Conservation (phyloP, 2,113 vertebrate genomes). For the Elachura formosa region DNA sequence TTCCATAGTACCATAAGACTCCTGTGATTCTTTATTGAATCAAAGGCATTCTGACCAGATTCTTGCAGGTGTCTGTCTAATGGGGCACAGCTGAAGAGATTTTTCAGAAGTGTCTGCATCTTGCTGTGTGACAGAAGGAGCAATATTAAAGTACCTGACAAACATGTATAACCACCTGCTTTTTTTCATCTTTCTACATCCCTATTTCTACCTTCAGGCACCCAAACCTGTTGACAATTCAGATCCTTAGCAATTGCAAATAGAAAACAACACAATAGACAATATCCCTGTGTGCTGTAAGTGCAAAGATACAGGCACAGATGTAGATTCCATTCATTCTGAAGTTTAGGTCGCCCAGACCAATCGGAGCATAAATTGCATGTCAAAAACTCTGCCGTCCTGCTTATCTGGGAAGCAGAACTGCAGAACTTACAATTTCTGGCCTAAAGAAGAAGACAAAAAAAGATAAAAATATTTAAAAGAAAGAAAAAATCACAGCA, state of each 20-base stretch:
- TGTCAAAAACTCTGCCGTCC: background rate
- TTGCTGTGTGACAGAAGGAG: background rate
- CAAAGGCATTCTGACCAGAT: background rate
- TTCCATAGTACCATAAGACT: background rate
- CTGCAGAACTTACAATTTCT: background rate
- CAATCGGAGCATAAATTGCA: background rate
- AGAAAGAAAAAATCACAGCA: rapidly evolving
- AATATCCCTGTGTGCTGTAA: background rate
- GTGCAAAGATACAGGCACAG: background rate
- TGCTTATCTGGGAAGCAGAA: background rate
- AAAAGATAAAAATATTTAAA: background rate
- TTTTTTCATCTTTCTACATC: background rate
- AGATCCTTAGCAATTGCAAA: background rate
- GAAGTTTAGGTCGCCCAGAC: background rate
- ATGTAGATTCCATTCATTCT: background rate
- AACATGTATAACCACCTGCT: too few relatives aligned
- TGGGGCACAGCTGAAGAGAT: background rate
- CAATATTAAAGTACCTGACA: background rate
- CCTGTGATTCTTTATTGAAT: background rate
- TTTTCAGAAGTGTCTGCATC: background rate
- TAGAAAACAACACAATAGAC: background rate
- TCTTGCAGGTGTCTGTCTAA: background rate
- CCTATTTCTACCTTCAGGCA: background rate
- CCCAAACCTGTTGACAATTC: background rate
- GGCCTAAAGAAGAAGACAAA: background rate